Evolutionary conservation across 2,113 vertebrate genomes (phyloP).

Genomic region (Corvus cornix): DNA sequence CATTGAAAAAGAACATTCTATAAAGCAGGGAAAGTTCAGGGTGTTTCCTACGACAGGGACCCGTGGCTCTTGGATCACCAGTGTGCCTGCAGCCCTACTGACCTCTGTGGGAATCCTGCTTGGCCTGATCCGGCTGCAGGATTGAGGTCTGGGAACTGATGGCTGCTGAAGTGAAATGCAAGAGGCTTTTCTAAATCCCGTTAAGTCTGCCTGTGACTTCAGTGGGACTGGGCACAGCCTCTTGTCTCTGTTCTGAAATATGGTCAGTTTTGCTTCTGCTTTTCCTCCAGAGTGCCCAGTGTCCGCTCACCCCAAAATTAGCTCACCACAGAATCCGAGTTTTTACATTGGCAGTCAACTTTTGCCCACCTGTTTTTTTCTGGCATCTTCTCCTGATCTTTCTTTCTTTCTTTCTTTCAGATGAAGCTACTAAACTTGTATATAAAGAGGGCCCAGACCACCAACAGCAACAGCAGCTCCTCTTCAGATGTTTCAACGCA

Average conservation of each 20-base stretch:
- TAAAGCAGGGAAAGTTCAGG: neutral
- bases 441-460: slow-evolving; percentile 95
- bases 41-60: neutral
- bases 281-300: neutral
- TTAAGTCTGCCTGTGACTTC: neutral
- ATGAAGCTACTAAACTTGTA: slow-evolving; percentile 97
- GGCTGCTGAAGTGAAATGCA: neutral
- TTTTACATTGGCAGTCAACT: neutral
- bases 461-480: slow-evolving; percentile 96
- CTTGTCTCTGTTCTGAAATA: neutral
- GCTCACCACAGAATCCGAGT: fast-evolving
- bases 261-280: neutral
- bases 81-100: neutral
- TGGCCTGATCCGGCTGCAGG: neutral
- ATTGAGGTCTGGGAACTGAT: neutral
- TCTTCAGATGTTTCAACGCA: slow-evolving; percentile 96
- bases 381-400: neutral
- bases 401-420: slow-evolving; percentile 75
- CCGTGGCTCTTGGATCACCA: neutral
- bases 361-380: neutral
- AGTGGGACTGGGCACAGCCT: neutral
- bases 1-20: neutral
- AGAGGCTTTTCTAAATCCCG: neutral
- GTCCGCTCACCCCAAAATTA: neutral
- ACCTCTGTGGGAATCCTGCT: neutral